These are phyloP conservation scores for Odontophorus gujanensis DNA, from an alignment of 2,113 vertebrate species.

Conservation along the genomic window DNA sequence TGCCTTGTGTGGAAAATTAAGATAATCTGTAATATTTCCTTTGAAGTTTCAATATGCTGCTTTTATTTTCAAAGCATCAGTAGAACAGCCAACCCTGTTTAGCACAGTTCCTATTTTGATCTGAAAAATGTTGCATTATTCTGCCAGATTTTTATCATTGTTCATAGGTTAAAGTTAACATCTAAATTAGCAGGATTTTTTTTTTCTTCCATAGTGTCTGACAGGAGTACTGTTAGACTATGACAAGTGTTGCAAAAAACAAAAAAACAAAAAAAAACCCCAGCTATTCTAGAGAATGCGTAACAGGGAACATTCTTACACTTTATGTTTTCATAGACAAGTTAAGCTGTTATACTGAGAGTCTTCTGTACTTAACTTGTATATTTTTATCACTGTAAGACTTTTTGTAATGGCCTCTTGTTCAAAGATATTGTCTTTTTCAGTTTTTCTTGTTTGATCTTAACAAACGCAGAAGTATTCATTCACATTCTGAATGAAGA, in stretches of 20 bases:
- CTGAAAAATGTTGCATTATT: neutral
- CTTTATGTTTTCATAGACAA: neutral
- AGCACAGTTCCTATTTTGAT: neutral
- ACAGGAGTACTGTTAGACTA: neutral
- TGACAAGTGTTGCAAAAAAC: neutral
- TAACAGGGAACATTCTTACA: neutral
- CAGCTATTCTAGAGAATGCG: rapidly evolving
- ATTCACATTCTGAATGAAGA: neutral
- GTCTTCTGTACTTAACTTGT: neutral
- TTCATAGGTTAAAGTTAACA: neutral
- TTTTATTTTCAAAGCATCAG: neutral
- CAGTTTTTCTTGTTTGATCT: neutral
- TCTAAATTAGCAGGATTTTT: neutral
- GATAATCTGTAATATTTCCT: neutral
- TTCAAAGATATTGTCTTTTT: neutral
- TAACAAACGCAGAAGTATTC: neutral
- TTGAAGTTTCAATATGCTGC: neutral
- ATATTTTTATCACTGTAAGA: neutral
- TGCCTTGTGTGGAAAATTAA: neutral
- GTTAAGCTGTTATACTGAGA: neutral
- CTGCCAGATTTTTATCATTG: neutral
- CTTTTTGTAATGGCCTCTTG: neutral
- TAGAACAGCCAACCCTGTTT: neutral
- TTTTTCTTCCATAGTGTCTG: neutral
- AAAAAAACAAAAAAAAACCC: neutral